phyloP scores from a whole-genome alignment of 2,113 vertebrate genomes.

The Nannobrachium achirus region DNA sequence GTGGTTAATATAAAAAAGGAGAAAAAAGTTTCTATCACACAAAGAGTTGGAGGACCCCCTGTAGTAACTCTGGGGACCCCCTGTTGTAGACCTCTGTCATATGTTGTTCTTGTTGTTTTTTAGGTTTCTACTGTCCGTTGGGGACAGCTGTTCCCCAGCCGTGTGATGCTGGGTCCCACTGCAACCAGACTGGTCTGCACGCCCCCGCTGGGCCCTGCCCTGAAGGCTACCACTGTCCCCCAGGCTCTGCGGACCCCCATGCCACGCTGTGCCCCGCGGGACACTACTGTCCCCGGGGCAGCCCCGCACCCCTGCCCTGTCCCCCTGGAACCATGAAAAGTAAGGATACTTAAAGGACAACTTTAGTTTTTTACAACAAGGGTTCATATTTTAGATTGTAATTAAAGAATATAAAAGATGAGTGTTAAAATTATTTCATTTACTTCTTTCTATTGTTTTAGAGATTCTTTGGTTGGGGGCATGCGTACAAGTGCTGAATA shows the following conservation, averaged over 20 bases:
- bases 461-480: too few relatives aligned
- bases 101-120: slow-evolving; percentile 19
- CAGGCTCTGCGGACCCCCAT: slow-evolving; percentile 72
- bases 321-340: slow-evolving; percentile 72
- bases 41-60: too few relatives aligned
- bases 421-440: too few relatives aligned
- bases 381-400: too few relatives aligned
- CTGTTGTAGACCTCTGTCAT: neutral
- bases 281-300: slow-evolving; percentile 86
- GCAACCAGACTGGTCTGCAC: slow-evolving; percentile 71
- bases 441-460: too few relatives aligned
- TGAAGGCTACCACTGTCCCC: slow-evolving; percentile 81
- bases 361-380: too few relatives aligned
- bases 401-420: too few relatives aligned
- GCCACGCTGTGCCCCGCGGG: slow-evolving; percentile 70
- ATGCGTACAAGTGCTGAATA: too few relatives aligned
- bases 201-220: slow-evolving; percentile 64
- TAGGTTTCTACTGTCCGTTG: slow-evolving; percentile 83
- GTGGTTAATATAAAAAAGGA: too few relatives aligned
- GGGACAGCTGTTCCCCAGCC: slow-evolving; percentile 77
- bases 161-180: slow-evolving; percentile 82
- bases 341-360: too few relatives aligned
- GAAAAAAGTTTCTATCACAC: too few relatives aligned
- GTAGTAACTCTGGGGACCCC: too few relatives aligned
- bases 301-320: slow-evolving; percentile 72